phyloP scores from a whole-genome alignment of 1,140 invertebrate genomes.

The Hylaeus anthracinus region DNA sequence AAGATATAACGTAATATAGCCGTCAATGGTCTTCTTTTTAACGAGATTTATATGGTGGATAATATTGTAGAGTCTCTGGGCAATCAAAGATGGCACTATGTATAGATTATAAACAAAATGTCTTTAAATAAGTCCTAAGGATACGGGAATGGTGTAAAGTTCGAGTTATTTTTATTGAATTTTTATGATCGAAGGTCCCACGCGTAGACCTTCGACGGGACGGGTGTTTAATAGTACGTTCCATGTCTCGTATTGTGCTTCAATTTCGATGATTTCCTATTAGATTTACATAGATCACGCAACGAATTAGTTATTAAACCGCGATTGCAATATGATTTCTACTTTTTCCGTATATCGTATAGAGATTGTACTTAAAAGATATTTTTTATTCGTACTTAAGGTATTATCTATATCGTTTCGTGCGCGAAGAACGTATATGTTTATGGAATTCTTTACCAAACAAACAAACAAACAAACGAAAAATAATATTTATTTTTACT shows the following conservation, averaged over 20 bases:
- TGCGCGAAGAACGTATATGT: constrained; percentile 40
- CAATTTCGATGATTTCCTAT: constrained; percentile 40
- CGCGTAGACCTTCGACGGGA: neutral
- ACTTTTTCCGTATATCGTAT: constrained; percentile 13
- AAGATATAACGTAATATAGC: constrained; percentile 58
- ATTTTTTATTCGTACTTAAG: constrained; percentile 53
- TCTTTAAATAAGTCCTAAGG: constrained; percentile 52
- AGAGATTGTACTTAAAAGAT: constrained; percentile 20
- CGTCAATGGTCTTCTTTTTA: constrained; percentile 64
- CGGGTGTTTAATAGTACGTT: constrained; percentile 15
- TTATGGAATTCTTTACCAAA: constrained; percentile 57
- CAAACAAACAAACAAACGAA: neutral
- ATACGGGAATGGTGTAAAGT: constrained; percentile 40
- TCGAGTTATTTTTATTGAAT: constrained; percentile 48
- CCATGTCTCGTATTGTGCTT: constrained; percentile 7
- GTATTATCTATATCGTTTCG: constrained; percentile 29
- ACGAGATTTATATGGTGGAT: constrained; percentile 51
- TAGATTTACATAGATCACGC: constrained; percentile 43
- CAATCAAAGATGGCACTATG: constrained; percentile 64
- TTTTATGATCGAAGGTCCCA: constrained; percentile 1
- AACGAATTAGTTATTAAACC: constrained; percentile 43
- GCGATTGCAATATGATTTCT: constrained; percentile 23
- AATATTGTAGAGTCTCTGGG: constrained; percentile 55
- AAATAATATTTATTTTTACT: constrained; percentile 64
- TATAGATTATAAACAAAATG: constrained; percentile 55